Evolutionary conservation across 2,888 invertebrate genomes (phyloP), one percentile per base, ranked within the genome.

Genomic region (Yponomeuta cagnagella): DNA sequence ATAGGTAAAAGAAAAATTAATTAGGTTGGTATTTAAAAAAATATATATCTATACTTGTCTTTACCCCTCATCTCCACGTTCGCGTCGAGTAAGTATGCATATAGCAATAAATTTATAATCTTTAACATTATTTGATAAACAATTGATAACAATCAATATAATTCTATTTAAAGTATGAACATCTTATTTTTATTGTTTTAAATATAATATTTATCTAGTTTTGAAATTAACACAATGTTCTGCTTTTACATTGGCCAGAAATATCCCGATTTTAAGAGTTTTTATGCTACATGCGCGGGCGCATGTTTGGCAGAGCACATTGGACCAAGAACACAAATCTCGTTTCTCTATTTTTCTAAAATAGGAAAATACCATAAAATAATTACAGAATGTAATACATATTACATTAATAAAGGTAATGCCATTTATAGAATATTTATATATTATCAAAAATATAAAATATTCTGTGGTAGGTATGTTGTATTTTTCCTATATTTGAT

Each of bases 101-200:
- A 69, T 63, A 63, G 68, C 58, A 88, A 89, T 89, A 89, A 87
- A 88, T 89, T 88, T 88, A 88, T 88, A 86, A 87, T 88, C 89
- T 87, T 85, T 85, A 90, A 90, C 89, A 87, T 89, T 84, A 86
- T 84, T 86, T 88, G 84, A 86, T 86, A 89, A 88, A 89, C 88
- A 90, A 89, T 70, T 89, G 85, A 88, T 89, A 91, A 90, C 90
- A 89, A 86, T 87, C 82, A 84, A 90, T 90, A 91, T 86, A 90
- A 78, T 82, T 89, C 85, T 83, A 82, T 82, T 80, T 84, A 68
- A 58, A 52, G 70, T 70, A 70, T 63, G n/a, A 63, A 70, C 63
- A 63, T 33, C 63, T 43, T 63, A 63, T 63, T 37, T 52, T 52
- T 58, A 15, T 12, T 58, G 3, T 58, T 58, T 15, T 58, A 15